Evolutionary conservation across 2,113 vertebrate genomes (phyloP).

Genomic region (Dermatemys mawii): DNA sequence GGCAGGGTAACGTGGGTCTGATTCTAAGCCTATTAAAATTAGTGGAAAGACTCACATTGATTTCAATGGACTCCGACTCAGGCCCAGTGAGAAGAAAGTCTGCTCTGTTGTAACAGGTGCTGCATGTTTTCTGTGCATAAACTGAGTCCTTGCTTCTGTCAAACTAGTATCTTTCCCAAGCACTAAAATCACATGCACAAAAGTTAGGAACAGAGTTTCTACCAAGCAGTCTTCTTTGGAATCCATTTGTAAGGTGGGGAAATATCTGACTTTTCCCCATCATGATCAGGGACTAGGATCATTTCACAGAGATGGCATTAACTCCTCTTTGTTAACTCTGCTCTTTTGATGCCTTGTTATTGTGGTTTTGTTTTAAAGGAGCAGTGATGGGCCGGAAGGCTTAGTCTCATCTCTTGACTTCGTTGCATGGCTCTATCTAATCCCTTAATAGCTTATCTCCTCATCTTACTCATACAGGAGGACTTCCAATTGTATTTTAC

Average conservation of each 20-base stretch:
- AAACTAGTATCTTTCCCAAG: background rate
- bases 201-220: background rate
- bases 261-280: background rate
- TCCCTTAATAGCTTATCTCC: constrained; percentile 49
- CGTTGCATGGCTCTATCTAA: constrained; percentile 31
- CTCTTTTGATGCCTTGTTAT: background rate
- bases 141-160: background rate
- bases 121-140: background rate
- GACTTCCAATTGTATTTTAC: constrained; percentile 29
- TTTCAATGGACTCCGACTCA: background rate
- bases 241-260: background rate
- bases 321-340: background rate
- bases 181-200: background rate
- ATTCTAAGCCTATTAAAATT: background rate
- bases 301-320: background rate
- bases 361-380: constrained; percentile 1
- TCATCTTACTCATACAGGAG: constrained; percentile 28
- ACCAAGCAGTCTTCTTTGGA: background rate
- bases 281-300: background rate
- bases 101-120: background rate
- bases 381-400: constrained; percentile 17
- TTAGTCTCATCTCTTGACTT: constrained; percentile 52
- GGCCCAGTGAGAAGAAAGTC: background rate
- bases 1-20: background rate
- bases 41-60: background rate